Evolutionary conservation across 2,113 vertebrate genomes (phyloP), one percentile per base, ranked within the genome.

Genomic region (Vulpes lagopus): DNA sequence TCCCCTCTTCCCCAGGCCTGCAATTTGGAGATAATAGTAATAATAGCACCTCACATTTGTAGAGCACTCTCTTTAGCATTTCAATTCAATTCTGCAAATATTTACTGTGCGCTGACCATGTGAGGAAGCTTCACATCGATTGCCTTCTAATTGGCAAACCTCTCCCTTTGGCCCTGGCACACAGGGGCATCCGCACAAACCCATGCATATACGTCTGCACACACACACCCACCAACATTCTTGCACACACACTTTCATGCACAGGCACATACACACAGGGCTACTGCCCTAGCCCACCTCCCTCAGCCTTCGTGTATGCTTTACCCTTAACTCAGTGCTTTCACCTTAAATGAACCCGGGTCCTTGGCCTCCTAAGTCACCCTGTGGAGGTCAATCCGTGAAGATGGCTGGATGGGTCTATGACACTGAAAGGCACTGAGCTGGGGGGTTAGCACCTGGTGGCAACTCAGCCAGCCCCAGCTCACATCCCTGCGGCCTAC

Each of bases 31-130:
- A 38, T 59, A 71, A 90, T 30, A 76, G 67, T 60, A 22, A 73
- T 59, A 73, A 60, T 17, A 60, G 8, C 22, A 6, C 38, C n/a
- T 55, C 71, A 3, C 73, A 23, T 95, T 30, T 38, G 30, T 69
- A 49, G 85, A 96, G 65, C 5, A 0, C 81, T 79, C 89, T 93
- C 86, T 74, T 93, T 89, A 74, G 96, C 91, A 83, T 94, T 95
- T 79, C 89, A 85, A 49, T 85, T 95, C 79, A 57, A 83, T 80
- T 97, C 74, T 53, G 87, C 78, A 95, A 93, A 96, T 93, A 95
- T 87, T 95, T 93, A 95, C 95, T 38, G 25, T 80, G 83, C 14
- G 76, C 57, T 1, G 43, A 23, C 69, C 69, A 4, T 3, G 65
- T 73, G 82, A 95, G 78, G 83, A 55, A 55, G 3, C 60, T 90